These are phyloP conservation scores for Steatornis caripensis DNA, from an alignment of 2,113 vertebrate genomes.

Conservation along the genomic window DNA sequence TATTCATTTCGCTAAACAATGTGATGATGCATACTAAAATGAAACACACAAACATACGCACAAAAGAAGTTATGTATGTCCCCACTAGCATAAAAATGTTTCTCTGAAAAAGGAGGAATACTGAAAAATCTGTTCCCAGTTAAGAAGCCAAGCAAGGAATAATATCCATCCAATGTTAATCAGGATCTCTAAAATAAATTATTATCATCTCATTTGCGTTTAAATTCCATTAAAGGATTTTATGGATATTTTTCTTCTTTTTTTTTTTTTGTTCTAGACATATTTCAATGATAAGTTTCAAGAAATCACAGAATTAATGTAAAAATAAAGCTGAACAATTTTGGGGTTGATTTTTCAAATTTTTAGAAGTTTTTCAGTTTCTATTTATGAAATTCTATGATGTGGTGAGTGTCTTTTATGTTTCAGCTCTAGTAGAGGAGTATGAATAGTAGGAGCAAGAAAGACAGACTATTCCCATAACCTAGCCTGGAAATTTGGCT, in stretches of 20 bases:
- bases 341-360: neutral
- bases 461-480: neutral
- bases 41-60: neutral
- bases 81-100: neutral
- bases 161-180: neutral
- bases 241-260: neutral
- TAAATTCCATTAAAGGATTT: neutral
- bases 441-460: neutral
- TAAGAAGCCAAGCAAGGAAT: neutral
- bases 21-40: constrained; percentile 11
- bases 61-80: neutral
- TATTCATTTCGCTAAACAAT: constrained; percentile 43
- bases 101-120: neutral
- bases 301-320: neutral
- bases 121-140: neutral
- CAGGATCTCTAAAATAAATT: neutral
- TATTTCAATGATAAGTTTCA: neutral
- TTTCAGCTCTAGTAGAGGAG: neutral
- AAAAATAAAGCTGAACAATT: neutral
- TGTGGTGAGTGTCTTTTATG: neutral
- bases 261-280: neutral
- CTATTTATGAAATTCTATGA: constrained; percentile 42
- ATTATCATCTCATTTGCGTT: neutral
- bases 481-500: neutral
- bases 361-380: neutral